phyloP scores from a whole-genome alignment of 2,888 invertebrate genomes.

The Microplitis deprimator region DNA sequence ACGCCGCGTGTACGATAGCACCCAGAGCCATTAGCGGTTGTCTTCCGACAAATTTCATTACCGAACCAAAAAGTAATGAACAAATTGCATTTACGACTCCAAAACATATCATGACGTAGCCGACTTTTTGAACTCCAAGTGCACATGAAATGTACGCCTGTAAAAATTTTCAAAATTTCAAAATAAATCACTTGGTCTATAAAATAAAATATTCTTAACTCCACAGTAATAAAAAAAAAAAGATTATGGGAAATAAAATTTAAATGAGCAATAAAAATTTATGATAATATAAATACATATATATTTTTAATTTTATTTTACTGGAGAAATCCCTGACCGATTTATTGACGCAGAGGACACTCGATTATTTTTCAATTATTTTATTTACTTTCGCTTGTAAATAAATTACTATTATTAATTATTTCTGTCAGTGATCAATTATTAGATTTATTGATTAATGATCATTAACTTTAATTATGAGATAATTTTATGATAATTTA shows the following conservation, averaged over 20 bases:
- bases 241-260: not conserved
- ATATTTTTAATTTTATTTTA: no score
- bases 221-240: not conserved
- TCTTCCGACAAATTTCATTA: constrained; percentile 93
- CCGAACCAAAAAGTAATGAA: constrained; percentile 90
- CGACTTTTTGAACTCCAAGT: constrained; percentile 91
- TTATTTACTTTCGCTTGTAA: not conserved
- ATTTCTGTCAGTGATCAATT: not conserved
- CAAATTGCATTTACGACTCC: constrained; percentile 94
- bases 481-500: not conserved
- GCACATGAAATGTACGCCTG: constrained; percentile 91
- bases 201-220: not conserved
- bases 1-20: constrained; percentile 81
- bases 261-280: constrained; percentile 2
- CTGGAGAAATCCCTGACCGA: constrained; percentile 46
- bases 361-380: not conserved
- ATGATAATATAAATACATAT: not conserved
- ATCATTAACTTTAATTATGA: not conserved
- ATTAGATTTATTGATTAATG: not conserved
- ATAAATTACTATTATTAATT: not conserved
- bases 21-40: constrained; percentile 85
- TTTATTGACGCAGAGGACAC: constrained; percentile 38
- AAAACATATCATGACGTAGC: constrained; percentile 98
- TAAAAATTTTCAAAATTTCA: constrained; percentile 52
- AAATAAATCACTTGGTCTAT: constrained; percentile 6